These are phyloP conservation scores for Protomyctophum bolini DNA, from an alignment of 2,113 vertebrate genomes.

Conservation along the genomic window DNA sequence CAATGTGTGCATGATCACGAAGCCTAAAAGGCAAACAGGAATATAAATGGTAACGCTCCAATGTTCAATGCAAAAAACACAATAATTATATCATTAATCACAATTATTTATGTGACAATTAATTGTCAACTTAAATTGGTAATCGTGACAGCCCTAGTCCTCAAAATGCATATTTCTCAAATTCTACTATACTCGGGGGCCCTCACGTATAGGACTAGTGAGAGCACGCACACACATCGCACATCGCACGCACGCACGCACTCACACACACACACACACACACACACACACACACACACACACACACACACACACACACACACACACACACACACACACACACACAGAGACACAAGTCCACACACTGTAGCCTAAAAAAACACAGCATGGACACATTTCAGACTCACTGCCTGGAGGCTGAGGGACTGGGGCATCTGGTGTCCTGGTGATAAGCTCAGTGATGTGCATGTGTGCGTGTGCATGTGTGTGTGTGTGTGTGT, in stretches of 20 bases:
- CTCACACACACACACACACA: slow-evolving; percentile 10
- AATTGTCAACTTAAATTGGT: too few relatives aligned
- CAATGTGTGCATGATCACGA: too few relatives aligned
- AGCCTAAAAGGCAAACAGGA: too few relatives aligned
- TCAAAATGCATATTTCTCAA: too few relatives aligned
- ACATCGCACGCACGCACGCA: neutral
- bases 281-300: slow-evolving; percentile 17
- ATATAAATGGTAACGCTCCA: too few relatives aligned
- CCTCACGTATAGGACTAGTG: too few relatives aligned
- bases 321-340: slow-evolving; percentile 18
- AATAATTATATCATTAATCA: too few relatives aligned
- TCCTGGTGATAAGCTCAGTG: slow-evolving; percentile 53
- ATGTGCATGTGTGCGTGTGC: slow-evolving; percentile 1
- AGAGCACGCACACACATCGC: neutral
- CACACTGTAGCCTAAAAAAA: slow-evolving; percentile 14
- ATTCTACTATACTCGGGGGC: too few relatives aligned
- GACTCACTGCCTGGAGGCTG: slow-evolving; percentile 47
- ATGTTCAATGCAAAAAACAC: too few relatives aligned
- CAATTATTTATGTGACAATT: too few relatives aligned
- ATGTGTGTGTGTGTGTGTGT: slow-evolving; percentile 24
- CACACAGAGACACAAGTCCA: neutral
- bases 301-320: slow-evolving; percentile 4
- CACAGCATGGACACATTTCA: slow-evolving; percentile 46
- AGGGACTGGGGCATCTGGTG: slow-evolving; percentile 60
- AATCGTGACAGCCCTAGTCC: too few relatives aligned